Base-by-base conservation (phyloP, 2,888 invertebrate species). In the Mechanitis messenoides region DNA sequence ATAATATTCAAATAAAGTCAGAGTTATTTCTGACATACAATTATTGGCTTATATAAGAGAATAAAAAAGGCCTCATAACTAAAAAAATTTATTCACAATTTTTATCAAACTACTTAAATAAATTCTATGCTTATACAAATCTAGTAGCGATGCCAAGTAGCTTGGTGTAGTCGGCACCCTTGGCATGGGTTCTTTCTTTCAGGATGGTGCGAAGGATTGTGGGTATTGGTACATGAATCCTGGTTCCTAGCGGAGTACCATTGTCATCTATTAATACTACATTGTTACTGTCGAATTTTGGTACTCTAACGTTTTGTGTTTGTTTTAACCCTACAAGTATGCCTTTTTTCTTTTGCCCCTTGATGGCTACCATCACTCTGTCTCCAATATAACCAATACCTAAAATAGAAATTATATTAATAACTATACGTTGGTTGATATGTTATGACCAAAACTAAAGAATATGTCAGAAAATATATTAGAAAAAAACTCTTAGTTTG, bases 221-320 rank as follows among this genome's bases (percentile, higher is more conserved):
- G 1, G 99, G 99, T 66, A 99, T 95, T 0, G 99, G 99, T 1
- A 96, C 97, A 73, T 96, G 95, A 71, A 99, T 97, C 71, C 99
- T 92, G 1, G 97, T 99, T 28, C 99, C 99, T 3, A 98, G 84
- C 0, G 99, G 99, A 12, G 95, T 94, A 28, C 98, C 99, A 75
- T 93, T 95, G 75, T 99, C 98, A 76, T 99, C 98, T 53, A 99
- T 95, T 0, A 99, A 89, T 1, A 99, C 99, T 60, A 99, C 87
- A 85, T 99, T 99, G 80, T 99, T 99, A 75, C 95, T 96, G 81
- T 99, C 98, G 81, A 96, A 97, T 79, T 95, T 95, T 0, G 98
- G 98, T 46, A 97, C 92, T 81, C 95, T 94, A 0, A 93, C 84
- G 61, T 92, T 92, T 80, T 98, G 98, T 59, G 92, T 93, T 76